Evolutionary conservation across 2,888 invertebrate species (phyloP).

Genomic region (Synanthedon vespiformis): DNA sequence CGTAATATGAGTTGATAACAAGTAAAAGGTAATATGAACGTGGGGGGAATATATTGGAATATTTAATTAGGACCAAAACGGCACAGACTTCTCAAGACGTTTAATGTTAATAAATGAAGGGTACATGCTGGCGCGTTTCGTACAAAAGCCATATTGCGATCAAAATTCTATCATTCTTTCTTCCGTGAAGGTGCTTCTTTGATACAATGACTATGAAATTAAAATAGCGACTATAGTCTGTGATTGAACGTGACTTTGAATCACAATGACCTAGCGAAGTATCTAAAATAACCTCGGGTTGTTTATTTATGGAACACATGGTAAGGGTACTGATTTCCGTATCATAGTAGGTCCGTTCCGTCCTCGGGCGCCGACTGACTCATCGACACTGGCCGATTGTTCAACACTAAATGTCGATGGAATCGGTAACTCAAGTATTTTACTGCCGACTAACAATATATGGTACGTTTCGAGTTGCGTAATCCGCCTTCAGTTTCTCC

Average conservation of each 20-base stretch:
- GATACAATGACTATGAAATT: slow-evolving; percentile 11
- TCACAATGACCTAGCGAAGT: background rate
- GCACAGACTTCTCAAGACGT: slow-evolving; percentile 33
- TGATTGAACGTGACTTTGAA: background rate
- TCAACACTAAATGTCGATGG: slow-evolving; percentile 59
- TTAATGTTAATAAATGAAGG: slow-evolving; percentile 29
- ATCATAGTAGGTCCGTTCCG: slow-evolving; percentile 49
- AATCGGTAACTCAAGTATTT: slow-evolving; percentile 64
- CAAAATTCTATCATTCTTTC: slow-evolving; percentile 42
- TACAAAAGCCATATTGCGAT: slow-evolving; percentile 40
- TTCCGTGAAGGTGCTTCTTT: slow-evolving; percentile 21
- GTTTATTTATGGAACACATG: slow-evolving; percentile 35
- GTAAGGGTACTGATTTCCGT: slow-evolving; percentile 29
- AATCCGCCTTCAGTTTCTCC: slow-evolving; percentile 42
- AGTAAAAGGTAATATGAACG: slow-evolving; percentile 8
- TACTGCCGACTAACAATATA: slow-evolving; percentile 58
- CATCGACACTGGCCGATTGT: slow-evolving; percentile 55
- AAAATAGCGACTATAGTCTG: background rate
- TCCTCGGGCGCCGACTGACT: slow-evolving; percentile 56
- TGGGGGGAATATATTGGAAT: slow-evolving; percentile 57
- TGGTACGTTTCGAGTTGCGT: slow-evolving; percentile 62
- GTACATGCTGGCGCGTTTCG: slow-evolving; percentile 43
- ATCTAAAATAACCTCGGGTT: slow-evolving; percentile 1
- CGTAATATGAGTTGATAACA: too few relatives aligned
- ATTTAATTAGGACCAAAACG: slow-evolving; percentile 50